A percentile compares a stretch with the other conserved stretches of the same genome.
Evolutionary conservation across 2,797 vertebrate species (phyloP).

Genomic region (Ispidina lecontei): DNA sequence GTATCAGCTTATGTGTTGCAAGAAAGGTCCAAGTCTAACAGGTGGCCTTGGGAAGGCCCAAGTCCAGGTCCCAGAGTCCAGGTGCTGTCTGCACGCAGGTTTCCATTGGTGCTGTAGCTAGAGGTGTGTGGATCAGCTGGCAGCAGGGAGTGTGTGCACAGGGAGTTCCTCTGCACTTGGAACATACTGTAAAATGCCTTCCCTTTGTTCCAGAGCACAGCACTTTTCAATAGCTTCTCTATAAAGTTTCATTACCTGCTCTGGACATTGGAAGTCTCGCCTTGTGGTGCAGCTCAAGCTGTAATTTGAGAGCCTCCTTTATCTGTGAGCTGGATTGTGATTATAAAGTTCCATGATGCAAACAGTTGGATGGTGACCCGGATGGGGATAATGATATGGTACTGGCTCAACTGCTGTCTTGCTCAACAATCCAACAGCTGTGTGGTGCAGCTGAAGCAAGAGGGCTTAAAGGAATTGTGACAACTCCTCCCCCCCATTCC

Average conservation of each 20-base stretch:
- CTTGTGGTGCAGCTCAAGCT: not conserved
- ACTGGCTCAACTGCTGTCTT: slow-evolving; percentile 19
- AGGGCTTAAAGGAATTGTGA: slow-evolving; percentile 19
- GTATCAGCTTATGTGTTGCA: not conserved
- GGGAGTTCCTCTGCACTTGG: not conserved
- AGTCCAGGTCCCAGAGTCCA: not conserved
- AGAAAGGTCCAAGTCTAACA: not conserved
- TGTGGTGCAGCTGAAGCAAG: slow-evolving; percentile 47
- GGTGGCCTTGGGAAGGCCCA: not conserved
- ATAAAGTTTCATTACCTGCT: not conserved
- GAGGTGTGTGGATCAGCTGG: accelerated
- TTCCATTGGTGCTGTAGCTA: not conserved
- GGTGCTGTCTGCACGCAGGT: not conserved
- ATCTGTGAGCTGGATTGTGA: not conserved
- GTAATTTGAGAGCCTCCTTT: slow-evolving; percentile 22
- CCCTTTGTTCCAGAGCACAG: not conserved
- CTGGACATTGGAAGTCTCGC: not conserved
- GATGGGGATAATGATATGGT: not conserved
- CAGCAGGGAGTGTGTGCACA: accelerated
- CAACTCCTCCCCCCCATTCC: slow-evolving; percentile 29
- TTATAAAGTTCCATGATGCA: slow-evolving; percentile 8
- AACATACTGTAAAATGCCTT: not conserved
- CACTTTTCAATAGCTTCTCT: not conserved
- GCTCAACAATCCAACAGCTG: slow-evolving; percentile 50
- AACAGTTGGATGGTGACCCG: not conserved